These are phyloP conservation scores for Mionectes olivaceus DNA, from an alignment of 2,797 vertebrate species.

Conservation along the genomic window DNA sequence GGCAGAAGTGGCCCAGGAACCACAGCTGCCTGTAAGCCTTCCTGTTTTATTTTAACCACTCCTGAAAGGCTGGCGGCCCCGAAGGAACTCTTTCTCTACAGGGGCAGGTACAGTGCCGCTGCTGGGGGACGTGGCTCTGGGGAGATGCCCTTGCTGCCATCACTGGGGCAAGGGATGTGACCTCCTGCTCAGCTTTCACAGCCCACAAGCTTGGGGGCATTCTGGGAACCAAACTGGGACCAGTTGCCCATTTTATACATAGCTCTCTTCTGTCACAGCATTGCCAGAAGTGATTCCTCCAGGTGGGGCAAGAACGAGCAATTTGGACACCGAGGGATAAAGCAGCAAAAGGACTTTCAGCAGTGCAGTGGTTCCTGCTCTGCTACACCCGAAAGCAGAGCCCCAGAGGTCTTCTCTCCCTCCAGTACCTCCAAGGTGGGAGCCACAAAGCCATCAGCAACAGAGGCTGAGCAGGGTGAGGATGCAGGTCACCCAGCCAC, in stretches of 20 bases:
- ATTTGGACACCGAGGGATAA: neutral
- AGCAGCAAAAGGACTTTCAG: neutral
- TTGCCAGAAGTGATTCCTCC: neutral
- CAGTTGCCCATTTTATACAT: neutral
- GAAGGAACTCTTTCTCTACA: neutral
- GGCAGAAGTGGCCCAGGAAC: neutral
- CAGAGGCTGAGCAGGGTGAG: neutral
- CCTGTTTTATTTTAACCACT: neutral
- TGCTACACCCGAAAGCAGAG: neutral
- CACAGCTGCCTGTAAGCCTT: slow-evolving; percentile 10
- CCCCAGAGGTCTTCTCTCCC: neutral
- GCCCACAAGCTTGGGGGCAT: neutral
- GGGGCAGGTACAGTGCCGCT: neutral
- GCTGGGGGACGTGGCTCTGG: rapidly evolving
- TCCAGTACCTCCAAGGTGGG: neutral
- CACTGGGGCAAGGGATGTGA: neutral
- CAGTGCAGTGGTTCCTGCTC: neutral
- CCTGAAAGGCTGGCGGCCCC: neutral
- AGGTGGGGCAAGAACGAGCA: rapidly evolving
- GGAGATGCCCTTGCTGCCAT: rapidly evolving
- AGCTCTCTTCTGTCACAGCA: neutral
- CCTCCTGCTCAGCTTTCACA: neutral
- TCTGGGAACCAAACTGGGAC: neutral
- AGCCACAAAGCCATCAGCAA: neutral
- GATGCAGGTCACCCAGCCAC: neutral